Base-by-base conservation (phyloP, 2,797 vertebrate genomes). In the Hyperoplus lanceolatus region DNA sequence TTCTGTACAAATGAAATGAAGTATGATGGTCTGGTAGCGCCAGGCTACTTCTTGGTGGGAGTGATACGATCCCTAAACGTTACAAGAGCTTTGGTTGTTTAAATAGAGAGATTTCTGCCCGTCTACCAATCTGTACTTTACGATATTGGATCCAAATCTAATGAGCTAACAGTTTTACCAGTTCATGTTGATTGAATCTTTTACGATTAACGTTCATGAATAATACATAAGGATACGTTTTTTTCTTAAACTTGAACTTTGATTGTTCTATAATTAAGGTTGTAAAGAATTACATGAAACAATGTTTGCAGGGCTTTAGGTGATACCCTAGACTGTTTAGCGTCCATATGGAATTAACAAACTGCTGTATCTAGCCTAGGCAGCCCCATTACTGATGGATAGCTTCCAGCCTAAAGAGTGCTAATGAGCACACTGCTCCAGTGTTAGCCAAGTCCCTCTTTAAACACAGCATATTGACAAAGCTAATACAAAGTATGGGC, bases 401-500 rank as follows among this genome's bases (percentile, higher is more conserved):
- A 68, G 87, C 86, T 89, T 60, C 77, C 81, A 83, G 87, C 73
- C 70, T 88, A 72, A 86, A 87, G 80, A 87, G 68, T 78, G 77
- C 71, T 88, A 92, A 92, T 90, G 85, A 90, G 89, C 86, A 71
- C 71, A 63, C 82, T 82, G 83, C 86, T 72, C 69, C 81, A 83
- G 69, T 83, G 84, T 85, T 80, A 74, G 77, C 85, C 80, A 77
- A 80, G 70, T 62, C 80, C 83, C 89, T 92, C 80, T 90, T 90
- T 83, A 90, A 89, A 92, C 90, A 92, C 80, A 80, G 82, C 90
- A 80, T 90, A 87, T 91, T 92, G 88, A 91, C 90, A 77, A 69
- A 83, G 80, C 82, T 83, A 84, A 91, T 77, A 79, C 68, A 79
- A 85, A 78, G 79, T 70, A 69, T 64, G 66, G 59, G 77, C 82